phyloP scores from a whole-genome alignment of 2,113 vertebrate genomes.

The Mormoops blainvillei region DNA sequence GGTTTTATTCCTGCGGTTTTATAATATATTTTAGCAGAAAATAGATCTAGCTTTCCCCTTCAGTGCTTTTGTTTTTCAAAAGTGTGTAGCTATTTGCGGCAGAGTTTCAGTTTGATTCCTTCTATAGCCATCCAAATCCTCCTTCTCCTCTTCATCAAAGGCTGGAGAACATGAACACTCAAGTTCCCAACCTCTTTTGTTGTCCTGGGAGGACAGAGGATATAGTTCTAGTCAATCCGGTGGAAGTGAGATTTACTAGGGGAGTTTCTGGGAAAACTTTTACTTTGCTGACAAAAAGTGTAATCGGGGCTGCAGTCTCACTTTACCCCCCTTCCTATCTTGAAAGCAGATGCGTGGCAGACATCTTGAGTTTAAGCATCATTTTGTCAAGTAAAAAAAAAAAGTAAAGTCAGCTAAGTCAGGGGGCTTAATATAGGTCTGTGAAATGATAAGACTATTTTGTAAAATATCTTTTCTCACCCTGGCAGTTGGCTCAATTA shows the following conservation, averaged over 20 bases:
- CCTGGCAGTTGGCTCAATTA: too few species aligned
- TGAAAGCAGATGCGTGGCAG: background rate
- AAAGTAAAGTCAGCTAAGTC: background rate
- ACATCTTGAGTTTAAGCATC: background rate
- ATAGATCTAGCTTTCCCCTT: background rate
- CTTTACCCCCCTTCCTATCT: background rate
- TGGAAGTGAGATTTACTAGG: background rate
- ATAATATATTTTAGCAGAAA: background rate
- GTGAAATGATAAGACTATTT: background rate
- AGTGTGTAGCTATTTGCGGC: background rate
- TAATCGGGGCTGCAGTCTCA: background rate
- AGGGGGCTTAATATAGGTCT: background rate
- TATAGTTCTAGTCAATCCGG: background rate
- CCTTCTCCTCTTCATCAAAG: background rate
- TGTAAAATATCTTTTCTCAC: background rate
- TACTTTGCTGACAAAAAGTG: background rate
- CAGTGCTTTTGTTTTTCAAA: background rate
- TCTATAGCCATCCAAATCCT: background rate
- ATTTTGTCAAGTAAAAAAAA: background rate
- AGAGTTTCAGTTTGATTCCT: background rate
- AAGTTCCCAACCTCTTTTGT: background rate
- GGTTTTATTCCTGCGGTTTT: background rate
- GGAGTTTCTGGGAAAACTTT: background rate
- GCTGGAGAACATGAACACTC: background rate
- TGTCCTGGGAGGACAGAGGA: background rate